A percentile compares a stretch with the other conserved stretches of the same genome.
phyloP scores from a whole-genome alignment of 2,888 invertebrate species.

The Conistra vaccinii region DNA sequence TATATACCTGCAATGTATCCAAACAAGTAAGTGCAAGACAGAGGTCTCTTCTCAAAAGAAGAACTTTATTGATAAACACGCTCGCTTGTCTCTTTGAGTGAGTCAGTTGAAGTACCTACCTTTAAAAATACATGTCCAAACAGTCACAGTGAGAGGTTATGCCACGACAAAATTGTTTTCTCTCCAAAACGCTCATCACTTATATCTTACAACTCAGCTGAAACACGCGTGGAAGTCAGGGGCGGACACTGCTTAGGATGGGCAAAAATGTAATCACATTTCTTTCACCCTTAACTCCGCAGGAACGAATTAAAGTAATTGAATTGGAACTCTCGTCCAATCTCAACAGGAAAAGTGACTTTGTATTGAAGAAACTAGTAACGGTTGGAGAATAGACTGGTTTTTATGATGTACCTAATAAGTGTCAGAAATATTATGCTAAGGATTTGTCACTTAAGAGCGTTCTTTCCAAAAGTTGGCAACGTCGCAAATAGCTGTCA shows the following conservation, averaged over 20 bases:
- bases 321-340: constrained; percentile 52
- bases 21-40: no score
- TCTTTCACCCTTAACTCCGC: constrained; percentile 38
- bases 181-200: constrained; percentile 23
- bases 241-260: constrained; percentile 60
- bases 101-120: not conserved
- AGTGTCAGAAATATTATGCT: not conserved
- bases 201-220: not conserved
- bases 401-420: constrained; percentile 1
- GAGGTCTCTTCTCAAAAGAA: not conserved
- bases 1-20: not conserved
- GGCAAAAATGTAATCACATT: constrained; percentile 66
- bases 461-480: no score
- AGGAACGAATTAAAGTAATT: constrained; percentile 60
- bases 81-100: no score
- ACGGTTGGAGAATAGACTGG: not conserved
- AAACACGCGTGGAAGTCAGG: constrained; percentile 43
- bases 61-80: not conserved
- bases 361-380: constrained; percentile 15
- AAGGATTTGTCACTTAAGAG: not conserved
- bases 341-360: constrained; percentile 34
- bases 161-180: not conserved
- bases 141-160: not conserved
- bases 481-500: no score
- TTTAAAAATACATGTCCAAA: no score